These are phyloP conservation scores for Phainopepla nitens DNA, from an alignment of 2,113 vertebrate genomes.

Conservation along the genomic window DNA sequence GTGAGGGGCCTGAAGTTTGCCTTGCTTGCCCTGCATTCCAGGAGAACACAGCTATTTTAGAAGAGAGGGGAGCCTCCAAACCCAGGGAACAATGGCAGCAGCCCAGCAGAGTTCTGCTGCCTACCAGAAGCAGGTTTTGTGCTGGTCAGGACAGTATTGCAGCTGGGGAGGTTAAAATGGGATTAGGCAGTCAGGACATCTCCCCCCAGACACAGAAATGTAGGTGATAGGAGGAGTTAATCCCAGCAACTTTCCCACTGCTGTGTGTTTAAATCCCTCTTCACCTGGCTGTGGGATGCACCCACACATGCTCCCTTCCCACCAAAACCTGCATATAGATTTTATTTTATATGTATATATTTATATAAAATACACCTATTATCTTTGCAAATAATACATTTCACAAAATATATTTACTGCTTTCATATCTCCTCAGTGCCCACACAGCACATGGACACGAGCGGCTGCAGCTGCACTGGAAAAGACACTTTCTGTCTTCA, in stretches of 20 bases:
- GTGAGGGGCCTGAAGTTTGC: too few relatives aligned
- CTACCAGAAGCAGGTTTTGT: not conserved
- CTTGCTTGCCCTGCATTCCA: not conserved
- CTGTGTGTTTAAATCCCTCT: not conserved
- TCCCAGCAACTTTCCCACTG: not conserved
- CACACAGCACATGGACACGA: rapidly evolving
- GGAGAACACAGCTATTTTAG: not conserved
- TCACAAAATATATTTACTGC: not conserved
- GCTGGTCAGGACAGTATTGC: not conserved
- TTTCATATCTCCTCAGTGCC: not conserved
- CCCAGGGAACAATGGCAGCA: not conserved
- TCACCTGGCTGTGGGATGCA: not conserved
- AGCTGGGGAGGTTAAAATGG: not conserved
- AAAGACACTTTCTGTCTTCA: not conserved
- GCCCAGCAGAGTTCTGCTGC: not conserved
- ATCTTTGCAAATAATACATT: not conserved
- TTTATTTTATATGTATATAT: not conserved
- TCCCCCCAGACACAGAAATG: rapidly evolving
- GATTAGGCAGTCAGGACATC: not conserved
- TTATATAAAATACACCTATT: not conserved
- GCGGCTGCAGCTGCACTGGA: not conserved
- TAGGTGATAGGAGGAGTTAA: not conserved
- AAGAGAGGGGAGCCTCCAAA: not conserved
- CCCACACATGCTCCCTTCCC: not conserved
- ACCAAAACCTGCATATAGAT: not conserved